phyloP scores from a whole-genome alignment of 92 coral and sea anemone species.

The Galaxea fascicularis region DNA sequence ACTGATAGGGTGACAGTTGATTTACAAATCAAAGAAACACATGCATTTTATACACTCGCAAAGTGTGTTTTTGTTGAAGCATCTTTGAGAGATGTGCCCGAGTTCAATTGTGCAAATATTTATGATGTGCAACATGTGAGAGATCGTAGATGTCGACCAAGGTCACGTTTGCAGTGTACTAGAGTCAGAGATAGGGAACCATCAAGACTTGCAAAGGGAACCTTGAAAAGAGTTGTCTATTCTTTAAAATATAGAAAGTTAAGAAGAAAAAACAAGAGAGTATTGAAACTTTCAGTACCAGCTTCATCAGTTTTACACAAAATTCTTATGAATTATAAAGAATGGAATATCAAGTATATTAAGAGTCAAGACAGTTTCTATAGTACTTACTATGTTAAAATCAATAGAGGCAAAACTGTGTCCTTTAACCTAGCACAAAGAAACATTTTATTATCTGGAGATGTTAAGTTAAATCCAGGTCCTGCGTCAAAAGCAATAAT shows the following conservation, averaged over 20 bases:
- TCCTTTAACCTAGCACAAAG: background rate
- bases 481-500: background rate
- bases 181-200: conserved; percentile 1
- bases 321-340: conserved; percentile 7
- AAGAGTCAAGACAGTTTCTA: conserved; percentile 6
- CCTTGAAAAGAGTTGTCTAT: background rate
- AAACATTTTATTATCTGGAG: conserved; percentile 66
- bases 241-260: background rate
- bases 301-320: background rate
- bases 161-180: background rate
- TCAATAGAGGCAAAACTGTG: background rate
- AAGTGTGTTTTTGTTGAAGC: background rate
- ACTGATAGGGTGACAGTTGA: background rate
- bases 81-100: background rate
- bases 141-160: background rate
- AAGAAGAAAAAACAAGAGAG: background rate
- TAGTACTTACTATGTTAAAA: background rate
- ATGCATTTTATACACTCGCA: background rate
- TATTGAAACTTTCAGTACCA: background rate
- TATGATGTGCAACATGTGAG: background rate
- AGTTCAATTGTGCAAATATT: background rate
- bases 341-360: conserved; percentile 29
- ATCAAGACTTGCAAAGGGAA: background rate
- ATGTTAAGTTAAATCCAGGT: conserved; percentile 9
- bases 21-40: background rate